These are phyloP conservation scores for Gulo gulo DNA, from an alignment of 2,113 vertebrate genomes.

Conservation along the genomic window DNA sequence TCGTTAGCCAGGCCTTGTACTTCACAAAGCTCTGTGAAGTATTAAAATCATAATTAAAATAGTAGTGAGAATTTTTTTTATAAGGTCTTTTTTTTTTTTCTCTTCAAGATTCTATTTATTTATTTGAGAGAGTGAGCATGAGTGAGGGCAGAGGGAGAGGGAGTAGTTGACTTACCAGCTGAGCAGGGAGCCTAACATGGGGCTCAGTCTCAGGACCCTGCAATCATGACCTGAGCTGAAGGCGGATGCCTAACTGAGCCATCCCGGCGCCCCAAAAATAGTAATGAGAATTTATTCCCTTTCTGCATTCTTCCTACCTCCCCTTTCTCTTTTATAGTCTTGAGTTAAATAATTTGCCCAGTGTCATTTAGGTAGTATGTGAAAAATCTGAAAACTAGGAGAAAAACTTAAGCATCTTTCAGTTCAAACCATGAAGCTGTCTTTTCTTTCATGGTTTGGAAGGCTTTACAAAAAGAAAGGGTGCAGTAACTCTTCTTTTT, in stretches of 20 bases:
- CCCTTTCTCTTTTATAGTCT: neutral
- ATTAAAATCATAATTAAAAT: neutral
- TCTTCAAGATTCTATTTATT: too few species aligned
- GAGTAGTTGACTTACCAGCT: neutral
- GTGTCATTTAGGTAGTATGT: neutral
- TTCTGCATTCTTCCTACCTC: neutral
- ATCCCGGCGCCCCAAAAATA: neutral
- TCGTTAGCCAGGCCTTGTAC: neutral
- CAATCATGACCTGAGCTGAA: neutral
- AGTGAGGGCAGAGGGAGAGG: neutral
- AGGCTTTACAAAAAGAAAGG: neutral
- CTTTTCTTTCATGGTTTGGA: conserved; percentile 2
- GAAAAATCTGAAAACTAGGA: neutral
- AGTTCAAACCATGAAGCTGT: neutral
- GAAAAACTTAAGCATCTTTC: neutral
- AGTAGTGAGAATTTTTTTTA: neutral
- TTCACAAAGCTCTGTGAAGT: neutral
- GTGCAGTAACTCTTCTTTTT: neutral
- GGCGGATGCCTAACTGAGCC: neutral
- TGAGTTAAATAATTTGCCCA: neutral
- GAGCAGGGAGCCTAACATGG: neutral
- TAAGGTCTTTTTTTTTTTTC: neutral
- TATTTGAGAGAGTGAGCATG: neutral
- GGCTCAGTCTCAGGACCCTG: neutral
- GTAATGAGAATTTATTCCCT: neutral